Evolutionary conservation across 2,113 vertebrate genomes (phyloP), one percentile per base, ranked within the genome.

Genomic region (Hemichromis elongatus): DNA sequence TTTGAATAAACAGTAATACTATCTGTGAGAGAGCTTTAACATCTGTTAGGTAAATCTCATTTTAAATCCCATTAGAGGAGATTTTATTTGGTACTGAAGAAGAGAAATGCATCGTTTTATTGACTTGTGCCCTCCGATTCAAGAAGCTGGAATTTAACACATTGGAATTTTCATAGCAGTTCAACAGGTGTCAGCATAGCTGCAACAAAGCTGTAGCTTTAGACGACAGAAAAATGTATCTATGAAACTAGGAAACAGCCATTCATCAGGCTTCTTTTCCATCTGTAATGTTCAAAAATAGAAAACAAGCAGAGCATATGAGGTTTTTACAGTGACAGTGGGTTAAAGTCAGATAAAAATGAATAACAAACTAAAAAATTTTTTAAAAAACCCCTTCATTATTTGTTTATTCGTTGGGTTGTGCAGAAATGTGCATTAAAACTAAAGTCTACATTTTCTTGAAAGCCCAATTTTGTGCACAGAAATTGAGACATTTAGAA

Each of bases 21-120:
- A 5, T 40, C 1, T 0, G 30, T 7, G 3, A 68, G 13, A 70
- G 66, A 26, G 66, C 24, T 73, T 47, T 47, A 4, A 47, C 40
- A 47, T 70, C 21, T 70, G 8, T 45, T 18, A 45, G 66, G 66
- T 70, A 7, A 37, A 63, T 63, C 40, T 45, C 9, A 40, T 0
- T 0, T 13, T 66, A 37, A 9, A 13, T 68, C 63, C n/a, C n/a
- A 24, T 0, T 68, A 37, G 7, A 0, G 0, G 37, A 45, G 14
- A 0, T 70, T 47, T 26, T 28, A 47, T 68, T 24, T 68, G 24
- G 66, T 70, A 26, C 40, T 26, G 8, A 73, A 73, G 8, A 73
- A 73, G 24, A 73, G 24, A 73, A 73, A 7, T 30, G 42, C 1
- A 1, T 9, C 37, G 13, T 9, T 42, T 30, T 19, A 7, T 28